Evolutionary conservation across 2,888 invertebrate genomes (phyloP), one percentile per base, ranked within the genome.

Genomic region (Strigamia crassipes): DNA sequence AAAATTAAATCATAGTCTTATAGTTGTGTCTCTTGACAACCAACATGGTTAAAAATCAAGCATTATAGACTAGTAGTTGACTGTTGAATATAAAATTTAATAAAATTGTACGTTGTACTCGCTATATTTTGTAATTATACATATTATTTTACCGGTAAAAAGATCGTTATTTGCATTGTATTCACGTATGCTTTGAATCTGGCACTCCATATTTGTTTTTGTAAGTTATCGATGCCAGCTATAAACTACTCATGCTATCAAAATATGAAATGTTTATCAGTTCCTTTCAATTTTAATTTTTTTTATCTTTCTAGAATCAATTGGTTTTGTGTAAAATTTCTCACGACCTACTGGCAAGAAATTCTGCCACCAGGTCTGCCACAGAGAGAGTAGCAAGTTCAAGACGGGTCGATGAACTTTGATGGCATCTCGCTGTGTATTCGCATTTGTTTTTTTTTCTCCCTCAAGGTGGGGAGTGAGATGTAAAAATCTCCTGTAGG

Each of bases 331-430:
- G 73, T 27, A 73, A 73, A 73, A 73, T 15, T 31, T 73, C 73
- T 15, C 73, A 73, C 73, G 73, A 73, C 73, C 73, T 73, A 73
- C 73, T 73, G 31, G 73, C 73, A 73, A 73, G 73, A 73, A 73
- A 73, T 31, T 31, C 13, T 73, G 23, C 31, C 15, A 15, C 18
- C 73, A 15, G 23, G 73, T 56, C 73, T 31, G 27, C 31, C 12
- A 8, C 73, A 21, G 18, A 56, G n/a, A 56, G 56, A 56, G 56
- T 56, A 56, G 56, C 18, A 18, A 73, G 73, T 73, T 73, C 73
- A 73, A 31, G 23, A 31, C 13, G 13, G 73, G 73, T 73, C 73
- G 31, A n/a, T 73, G 73, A 73, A 73, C 73, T 73, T 13, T 10
- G 27, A 73, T 31, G 56, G 56, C 27, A 73, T 73, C 73, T 56